These are phyloP conservation scores for Julus scanicus DNA, from an alignment of 2,888 invertebrate genomes.

Conservation along the genomic window DNA sequence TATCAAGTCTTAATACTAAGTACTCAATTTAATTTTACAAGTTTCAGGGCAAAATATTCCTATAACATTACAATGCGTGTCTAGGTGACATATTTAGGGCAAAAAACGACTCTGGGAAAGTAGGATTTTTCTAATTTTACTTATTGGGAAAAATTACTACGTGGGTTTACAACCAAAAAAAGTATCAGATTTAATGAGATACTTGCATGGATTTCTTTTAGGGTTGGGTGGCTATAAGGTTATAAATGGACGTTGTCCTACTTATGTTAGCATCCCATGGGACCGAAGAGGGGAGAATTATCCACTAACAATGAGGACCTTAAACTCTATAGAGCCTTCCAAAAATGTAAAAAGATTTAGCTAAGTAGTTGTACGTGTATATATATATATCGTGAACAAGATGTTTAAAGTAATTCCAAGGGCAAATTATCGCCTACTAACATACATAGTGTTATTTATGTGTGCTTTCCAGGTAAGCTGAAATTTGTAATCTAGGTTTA, in stretches of 20 bases:
- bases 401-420: not conserved
- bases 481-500: not conserved
- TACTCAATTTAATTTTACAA: no score
- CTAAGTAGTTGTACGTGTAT: not conserved
- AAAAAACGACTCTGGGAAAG: not conserved
- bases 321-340: not conserved
- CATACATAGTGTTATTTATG: not conserved
- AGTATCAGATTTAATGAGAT: no score
- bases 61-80: no score
- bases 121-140: no score
- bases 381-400: not conserved
- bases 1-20: no score
- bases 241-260: not conserved
- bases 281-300: not conserved
- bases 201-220: not conserved
- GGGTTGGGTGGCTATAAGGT: not conserved
- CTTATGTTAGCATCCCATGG: not conserved
- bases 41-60: no score
- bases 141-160: not conserved
- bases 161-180: not conserved
- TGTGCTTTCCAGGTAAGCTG: not conserved
- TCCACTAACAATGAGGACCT: not conserved
- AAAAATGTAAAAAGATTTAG: not conserved
- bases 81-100: no score
- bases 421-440: not conserved